A percentile compares a stretch with the other conserved stretches of the same genome.
phyloP scores from a whole-genome alignment of 2,888 invertebrate genomes.

The Monoplex corrugatus region DNA sequence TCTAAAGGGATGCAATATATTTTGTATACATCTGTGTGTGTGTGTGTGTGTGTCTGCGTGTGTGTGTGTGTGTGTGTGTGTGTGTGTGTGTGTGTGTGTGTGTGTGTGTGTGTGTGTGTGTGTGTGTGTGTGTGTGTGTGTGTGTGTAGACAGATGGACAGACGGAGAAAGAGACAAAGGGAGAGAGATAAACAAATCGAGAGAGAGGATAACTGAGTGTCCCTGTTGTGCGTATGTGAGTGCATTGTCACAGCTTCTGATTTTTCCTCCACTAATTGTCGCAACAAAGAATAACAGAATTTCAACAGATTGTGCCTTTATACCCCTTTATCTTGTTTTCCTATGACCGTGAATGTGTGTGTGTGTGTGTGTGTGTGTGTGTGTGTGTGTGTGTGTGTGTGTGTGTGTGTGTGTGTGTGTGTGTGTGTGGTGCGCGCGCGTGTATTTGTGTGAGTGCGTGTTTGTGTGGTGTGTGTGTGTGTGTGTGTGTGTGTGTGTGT shows the following conservation, averaged over 20 bases:
- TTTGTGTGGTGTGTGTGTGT: neutral
- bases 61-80: conserved; percentile 24
- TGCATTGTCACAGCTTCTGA: no score
- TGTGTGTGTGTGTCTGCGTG: conserved; percentile 26
- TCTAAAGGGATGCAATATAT: no score
- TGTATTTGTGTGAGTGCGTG: neutral
- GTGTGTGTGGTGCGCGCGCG: neutral
- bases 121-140: conserved; percentile 28
- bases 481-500: conserved; percentile 36
- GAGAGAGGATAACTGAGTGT: neutral
- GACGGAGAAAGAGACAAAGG: conserved; percentile 44
- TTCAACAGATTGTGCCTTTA: no score
- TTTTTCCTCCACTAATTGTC: no score
- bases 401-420: neutral
- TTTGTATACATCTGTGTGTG: conserved; percentile 34
- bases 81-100: conserved; percentile 29
- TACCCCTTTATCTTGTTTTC: no score
- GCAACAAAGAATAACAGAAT: no score
- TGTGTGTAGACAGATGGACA: conserved; percentile 34
- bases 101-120: conserved; percentile 20
- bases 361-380: conserved; percentile 24
- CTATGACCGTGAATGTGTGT: conserved; percentile 41
- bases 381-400: conserved; percentile 20
- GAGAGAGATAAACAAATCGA: conserved; percentile 38
- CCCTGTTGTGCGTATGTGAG: no score